Percentiles rank a stretch among this genome's conserved stretches.
These are phyloP conservation scores for Corticium candelabrum DNA, from an alignment of 37 sponge, comb jelly and placozoan genomes.

Conservation along the genomic window DNA sequence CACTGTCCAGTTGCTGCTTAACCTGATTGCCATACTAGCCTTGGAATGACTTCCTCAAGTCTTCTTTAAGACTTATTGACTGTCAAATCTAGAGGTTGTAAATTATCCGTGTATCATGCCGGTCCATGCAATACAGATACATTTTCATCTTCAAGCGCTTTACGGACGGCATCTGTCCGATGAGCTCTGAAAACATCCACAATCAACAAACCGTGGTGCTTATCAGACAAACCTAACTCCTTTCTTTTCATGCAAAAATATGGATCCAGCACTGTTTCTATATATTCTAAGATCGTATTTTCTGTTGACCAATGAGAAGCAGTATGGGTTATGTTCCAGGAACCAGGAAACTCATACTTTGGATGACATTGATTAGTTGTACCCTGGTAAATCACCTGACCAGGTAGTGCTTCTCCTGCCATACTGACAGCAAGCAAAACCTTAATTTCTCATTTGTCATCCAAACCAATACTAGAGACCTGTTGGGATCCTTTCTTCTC, in stretches of 20 bases:
- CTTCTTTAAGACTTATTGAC: too few species aligned
- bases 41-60: too few species aligned
- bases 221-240: too few species aligned
- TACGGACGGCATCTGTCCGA: neutral
- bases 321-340: neutral
- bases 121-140: too few species aligned
- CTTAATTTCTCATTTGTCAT: neutral
- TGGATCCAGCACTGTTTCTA: neutral
- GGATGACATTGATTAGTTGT: neutral
- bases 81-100: too few species aligned
- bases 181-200: too few species aligned
- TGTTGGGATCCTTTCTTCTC: neutral
- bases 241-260: neutral
- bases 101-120: too few species aligned
- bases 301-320: neutral
- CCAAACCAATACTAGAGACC: neutral
- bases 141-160: neutral
- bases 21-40: too few species aligned
- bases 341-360: neutral
- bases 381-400: neutral
- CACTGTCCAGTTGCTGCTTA: too few species aligned
- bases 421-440: neutral
- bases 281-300: neutral
- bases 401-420: neutral
- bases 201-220: too few species aligned